Conservation (phyloP, 2,113 vertebrate genomes). For the Choloepus hoffmanni region DNA sequence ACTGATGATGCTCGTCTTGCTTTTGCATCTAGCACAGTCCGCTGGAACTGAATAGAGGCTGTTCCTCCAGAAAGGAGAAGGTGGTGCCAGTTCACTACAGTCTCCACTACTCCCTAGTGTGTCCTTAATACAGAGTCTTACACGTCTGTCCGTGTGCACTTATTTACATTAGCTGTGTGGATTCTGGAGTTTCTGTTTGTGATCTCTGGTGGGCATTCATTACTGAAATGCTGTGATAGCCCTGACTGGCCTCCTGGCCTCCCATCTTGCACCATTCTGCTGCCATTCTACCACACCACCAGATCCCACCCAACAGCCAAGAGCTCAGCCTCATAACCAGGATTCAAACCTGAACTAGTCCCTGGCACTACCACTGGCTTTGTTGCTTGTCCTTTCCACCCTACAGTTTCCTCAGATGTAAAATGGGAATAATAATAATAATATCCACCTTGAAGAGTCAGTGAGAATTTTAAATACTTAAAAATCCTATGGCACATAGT, state of each 20-base stretch:
- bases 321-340: background rate
- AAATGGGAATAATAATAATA: background rate
- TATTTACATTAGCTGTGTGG: background rate
- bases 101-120: background rate
- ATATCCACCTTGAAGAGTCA: background rate
- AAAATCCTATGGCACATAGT: background rate
- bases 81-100: background rate
- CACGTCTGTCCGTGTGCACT: background rate
- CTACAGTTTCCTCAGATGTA: background rate
- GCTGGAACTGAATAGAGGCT: background rate
- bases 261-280: no score
- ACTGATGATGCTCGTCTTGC: background rate
- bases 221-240: background rate
- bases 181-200: background rate
- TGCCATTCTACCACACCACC: background rate
- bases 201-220: background rate
- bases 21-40: background rate
- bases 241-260: background rate
- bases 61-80: background rate
- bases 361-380: background rate
- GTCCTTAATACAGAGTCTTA: background rate
- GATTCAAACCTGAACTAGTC: background rate
- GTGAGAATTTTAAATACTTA: conserved; percentile 16
- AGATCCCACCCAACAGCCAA: no score
- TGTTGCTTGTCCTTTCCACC: no score